phyloP scores from a whole-genome alignment of 2,113 vertebrate genomes.

The Cyphomyrus plagiostoma region DNA sequence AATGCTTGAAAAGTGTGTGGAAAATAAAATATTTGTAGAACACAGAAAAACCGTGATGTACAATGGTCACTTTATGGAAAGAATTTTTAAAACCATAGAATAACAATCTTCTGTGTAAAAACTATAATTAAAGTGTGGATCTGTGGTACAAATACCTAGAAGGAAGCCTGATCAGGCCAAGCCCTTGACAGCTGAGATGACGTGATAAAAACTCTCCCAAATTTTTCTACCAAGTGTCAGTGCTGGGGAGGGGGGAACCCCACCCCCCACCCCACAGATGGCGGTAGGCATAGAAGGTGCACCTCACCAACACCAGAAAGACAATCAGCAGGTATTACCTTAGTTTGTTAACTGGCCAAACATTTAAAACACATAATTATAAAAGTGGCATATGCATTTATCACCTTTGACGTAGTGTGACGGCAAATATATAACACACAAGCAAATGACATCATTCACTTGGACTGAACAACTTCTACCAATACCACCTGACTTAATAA shows the following conservation, averaged over 20 bases:
- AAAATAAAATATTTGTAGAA: background rate
- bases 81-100: background rate
- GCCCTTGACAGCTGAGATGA: background rate
- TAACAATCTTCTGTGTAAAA: background rate
- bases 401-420: background rate
- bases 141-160: background rate
- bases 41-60: background rate
- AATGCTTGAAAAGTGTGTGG: background rate
- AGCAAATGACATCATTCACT: background rate
- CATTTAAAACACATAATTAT: background rate
- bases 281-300: background rate
- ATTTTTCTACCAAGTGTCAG: background rate
- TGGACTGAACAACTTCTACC: background rate
- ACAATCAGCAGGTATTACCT: background rate
- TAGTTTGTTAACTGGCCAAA: background rate
- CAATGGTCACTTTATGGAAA: background rate
- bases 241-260: background rate
- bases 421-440: background rate
- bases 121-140: background rate
- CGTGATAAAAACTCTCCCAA: background rate
- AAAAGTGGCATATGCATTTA: background rate
- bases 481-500: background rate
- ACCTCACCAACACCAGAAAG: background rate
- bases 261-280: background rate
- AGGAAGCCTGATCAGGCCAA: background rate